phyloP scores from a whole-genome alignment of 1,140 invertebrate genomes.

The honey bee (Apis mellifera) region Amel_HAv3.1 CM009933.2:5793001-5793500 shows the following conservation, averaged over 20 bases:
- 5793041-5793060: conserved; percentile 10
- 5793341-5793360: neutral
- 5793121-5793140: neutral
- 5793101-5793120: neutral
- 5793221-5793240: neutral
- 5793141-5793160: neutral
- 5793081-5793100: neutral
- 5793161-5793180: conserved; percentile 19
- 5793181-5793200: neutral
- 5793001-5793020: conserved; percentile 41
- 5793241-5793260: neutral
- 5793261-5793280: neutral
- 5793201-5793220: neutral
- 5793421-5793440: no score
- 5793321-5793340: neutral
- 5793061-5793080: conserved; percentile 1
- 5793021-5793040: conserved; percentile 29
- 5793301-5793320: neutral
- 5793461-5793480: no score
- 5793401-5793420: no score
- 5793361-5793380: neutral
- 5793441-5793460: no score
- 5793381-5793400: no score
- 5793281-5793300: neutral
- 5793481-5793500: no score